Evolutionary conservation across 2,888 invertebrate species (phyloP).

Genomic region (Nudaria mundana): DNA sequence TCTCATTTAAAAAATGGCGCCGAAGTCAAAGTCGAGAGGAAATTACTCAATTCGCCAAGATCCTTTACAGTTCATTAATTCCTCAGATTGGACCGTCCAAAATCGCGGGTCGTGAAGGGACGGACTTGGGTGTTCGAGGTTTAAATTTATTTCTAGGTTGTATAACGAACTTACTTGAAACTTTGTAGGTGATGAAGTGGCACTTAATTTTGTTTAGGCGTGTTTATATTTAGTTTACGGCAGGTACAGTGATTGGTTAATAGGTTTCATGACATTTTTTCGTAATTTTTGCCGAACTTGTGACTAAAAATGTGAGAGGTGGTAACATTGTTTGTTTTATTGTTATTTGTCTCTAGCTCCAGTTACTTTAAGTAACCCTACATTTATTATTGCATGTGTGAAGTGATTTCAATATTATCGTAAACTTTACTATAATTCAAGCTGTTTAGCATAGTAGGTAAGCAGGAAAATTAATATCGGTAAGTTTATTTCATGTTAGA

Average conservation of each 20-base stretch:
- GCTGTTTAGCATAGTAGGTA: too few relatives aligned
- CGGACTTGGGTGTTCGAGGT: constrained; percentile 26
- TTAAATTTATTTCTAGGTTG: constrained; percentile 10
- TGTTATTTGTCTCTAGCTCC: constrained; percentile 1
- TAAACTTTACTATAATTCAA: constrained; percentile 1
- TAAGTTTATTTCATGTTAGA: too few relatives aligned
- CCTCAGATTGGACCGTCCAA: constrained; percentile 63
- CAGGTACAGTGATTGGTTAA: not conserved
- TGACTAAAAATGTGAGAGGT: not conserved
- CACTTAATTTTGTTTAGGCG: not conserved
- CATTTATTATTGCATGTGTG: constrained; percentile 5
- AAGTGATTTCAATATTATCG: constrained; percentile 2
- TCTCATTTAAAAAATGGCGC: constrained; percentile 52
- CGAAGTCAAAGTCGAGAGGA: constrained; percentile 43
- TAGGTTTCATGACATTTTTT: too few relatives aligned
- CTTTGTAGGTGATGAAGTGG: not conserved
- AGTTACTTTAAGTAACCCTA: not conserved
- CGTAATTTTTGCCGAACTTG: too few relatives aligned
- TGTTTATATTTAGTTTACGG: not conserved
- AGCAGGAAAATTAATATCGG: too few relatives aligned
- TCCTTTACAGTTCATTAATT: constrained; percentile 76
- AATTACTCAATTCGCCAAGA: constrained; percentile 67
- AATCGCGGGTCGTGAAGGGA: constrained; percentile 51
- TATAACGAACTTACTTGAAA: constrained; percentile 9
- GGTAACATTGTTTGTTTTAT: not conserved